Percentiles rank a stretch among this genome's conserved stretches.
These are phyloP conservation scores for Polymixis lichenea DNA, from an alignment of 2,888 invertebrate species.

Conservation along the genomic window DNA sequence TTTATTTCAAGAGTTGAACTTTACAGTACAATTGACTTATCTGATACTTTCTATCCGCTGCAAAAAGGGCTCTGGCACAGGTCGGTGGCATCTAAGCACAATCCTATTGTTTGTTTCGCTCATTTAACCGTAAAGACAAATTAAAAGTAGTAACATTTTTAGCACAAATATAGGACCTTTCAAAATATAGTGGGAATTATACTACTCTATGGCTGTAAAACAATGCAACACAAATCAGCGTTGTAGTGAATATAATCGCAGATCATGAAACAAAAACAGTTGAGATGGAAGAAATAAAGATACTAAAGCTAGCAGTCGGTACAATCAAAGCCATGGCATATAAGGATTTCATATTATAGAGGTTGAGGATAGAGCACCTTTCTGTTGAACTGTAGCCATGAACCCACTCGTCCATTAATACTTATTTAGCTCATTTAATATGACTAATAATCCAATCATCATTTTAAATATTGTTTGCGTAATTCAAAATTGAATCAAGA, in stretches of 20 bases:
- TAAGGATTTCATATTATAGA: neutral
- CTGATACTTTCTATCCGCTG: constrained; percentile 75
- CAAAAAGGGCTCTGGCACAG: constrained; percentile 59
- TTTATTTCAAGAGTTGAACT: constrained; percentile 84
- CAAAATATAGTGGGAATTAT: neutral
- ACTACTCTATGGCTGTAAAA: neutral
- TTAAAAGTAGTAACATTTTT: neutral
- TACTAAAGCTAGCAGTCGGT: neutral
- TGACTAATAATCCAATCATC: neutral
- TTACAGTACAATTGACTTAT: constrained; percentile 78
- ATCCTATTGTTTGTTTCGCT: constrained; percentile 32
- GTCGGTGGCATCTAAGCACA: constrained; percentile 48
- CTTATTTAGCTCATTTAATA: neutral
- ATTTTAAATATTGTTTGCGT: neutral
- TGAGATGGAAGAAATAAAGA: neutral
- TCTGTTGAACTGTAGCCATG: neutral
- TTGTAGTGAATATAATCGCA: neutral
- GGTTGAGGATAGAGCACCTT: neutral
- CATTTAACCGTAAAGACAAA: constrained; percentile 16
- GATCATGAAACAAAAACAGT: neutral
- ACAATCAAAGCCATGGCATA: neutral
- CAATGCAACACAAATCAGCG: neutral
- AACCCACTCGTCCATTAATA: neutral
- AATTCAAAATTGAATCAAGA: constrained; percentile 25
- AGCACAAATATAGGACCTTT: neutral